Conservation (phyloP, 1,140 invertebrate genomes). For the Euwallacea similis region DNA sequence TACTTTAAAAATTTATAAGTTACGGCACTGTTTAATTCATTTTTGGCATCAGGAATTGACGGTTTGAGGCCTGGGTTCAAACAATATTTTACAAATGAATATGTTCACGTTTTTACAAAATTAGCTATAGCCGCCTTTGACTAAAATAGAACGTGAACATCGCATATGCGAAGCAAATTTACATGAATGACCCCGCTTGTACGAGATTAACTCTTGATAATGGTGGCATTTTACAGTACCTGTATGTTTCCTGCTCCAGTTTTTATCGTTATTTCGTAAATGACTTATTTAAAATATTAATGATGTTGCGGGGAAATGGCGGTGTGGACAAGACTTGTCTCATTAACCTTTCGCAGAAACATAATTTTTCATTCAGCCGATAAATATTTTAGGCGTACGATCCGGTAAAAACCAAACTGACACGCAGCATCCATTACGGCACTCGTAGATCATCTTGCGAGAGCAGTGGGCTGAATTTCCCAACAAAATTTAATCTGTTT, state of each 20-base stretch:
- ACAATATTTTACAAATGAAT: not conserved
- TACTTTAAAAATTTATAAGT: not conserved
- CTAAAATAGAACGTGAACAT: no score
- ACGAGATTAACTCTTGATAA: constrained; percentile 22
- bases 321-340: not conserved
- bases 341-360: not conserved
- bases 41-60: not conserved
- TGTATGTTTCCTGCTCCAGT: constrained; percentile 15
- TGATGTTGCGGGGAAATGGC: not conserved
- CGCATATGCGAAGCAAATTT: not conserved
- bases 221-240: constrained; percentile 11
- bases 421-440: not conserved
- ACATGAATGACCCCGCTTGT: constrained; percentile 16
- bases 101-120: not conserved
- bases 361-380: no score
- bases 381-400: no score
- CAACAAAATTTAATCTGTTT: no score
- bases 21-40: not conserved
- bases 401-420: no score
- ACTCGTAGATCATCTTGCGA: no score
- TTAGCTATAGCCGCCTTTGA: not conserved
- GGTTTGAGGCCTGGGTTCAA: not conserved
- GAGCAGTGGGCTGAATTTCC: no score
- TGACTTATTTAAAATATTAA: constrained; percentile 2
- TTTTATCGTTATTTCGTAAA: constrained; percentile 9